Conservation (phyloP, 2,797 vertebrate species). For the Spinus pinus region DNA sequence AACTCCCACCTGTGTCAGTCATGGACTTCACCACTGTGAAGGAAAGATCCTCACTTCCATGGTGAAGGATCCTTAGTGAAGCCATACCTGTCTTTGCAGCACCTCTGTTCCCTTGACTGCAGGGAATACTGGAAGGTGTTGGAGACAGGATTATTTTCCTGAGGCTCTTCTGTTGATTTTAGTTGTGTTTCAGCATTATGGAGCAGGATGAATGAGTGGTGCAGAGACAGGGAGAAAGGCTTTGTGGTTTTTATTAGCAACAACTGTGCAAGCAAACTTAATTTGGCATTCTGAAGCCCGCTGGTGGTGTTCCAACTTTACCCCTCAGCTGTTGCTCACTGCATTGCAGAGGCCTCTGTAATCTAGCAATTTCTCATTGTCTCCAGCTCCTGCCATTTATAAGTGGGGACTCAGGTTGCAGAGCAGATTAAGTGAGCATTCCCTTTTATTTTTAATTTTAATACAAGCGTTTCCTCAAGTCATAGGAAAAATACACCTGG, state of each 20-base stretch:
- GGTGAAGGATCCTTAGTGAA: not conserved
- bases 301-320: constrained; percentile 51
- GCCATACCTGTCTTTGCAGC: not conserved
- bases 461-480: not conserved
- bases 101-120: rapidly evolving
- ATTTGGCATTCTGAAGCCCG: constrained; percentile 8
- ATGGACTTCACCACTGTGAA: not conserved
- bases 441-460: constrained; percentile 50
- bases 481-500: not conserved
- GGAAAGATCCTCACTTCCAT: not conserved
- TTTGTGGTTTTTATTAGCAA: constrained; percentile 50
- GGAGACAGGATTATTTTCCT: not conserved
- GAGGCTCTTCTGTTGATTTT: not conserved
- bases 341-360: constrained; percentile 25
- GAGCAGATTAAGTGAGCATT: constrained; percentile 11
- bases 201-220: not conserved
- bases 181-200: not conserved
- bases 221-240: not conserved
- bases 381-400: constrained; percentile 43
- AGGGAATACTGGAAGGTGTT: not conserved
- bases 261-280: constrained; percentile 52
- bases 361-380: constrained; percentile 52
- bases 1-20: not conserved
- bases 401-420: not conserved
- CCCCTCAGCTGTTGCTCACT: constrained; percentile 58